Base-by-base conservation (phyloP, 1,140 invertebrate genomes). In the Bilobella aurantiaca region DNA sequence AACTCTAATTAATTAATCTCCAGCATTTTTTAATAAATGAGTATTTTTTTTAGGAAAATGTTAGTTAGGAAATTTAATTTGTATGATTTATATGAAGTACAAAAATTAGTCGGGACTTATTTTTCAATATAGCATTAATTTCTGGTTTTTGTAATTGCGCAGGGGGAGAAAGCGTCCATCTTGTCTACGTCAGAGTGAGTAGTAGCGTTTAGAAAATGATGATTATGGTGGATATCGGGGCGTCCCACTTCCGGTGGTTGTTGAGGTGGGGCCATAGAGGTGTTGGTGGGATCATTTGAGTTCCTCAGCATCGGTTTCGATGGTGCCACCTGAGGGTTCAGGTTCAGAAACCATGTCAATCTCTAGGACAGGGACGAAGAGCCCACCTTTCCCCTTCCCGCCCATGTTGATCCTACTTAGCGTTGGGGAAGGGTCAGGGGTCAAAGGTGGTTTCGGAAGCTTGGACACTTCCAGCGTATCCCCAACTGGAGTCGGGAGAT, bases 391-490 rank as follows among this genome's bases (percentile, higher is more conserved):
- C 14, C 14, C 23, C 23, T 53, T 53, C 12, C 12, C 3, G 5
- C 25, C 49, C 14, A 12, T 53, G 49, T 16, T n/a, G n/a, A n/a
- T n/a, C n/a, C n/a, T n/a, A n/a, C n/a, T n/a, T 23, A 23, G 14
- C 3, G 49, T 53, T 53, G 49, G 5, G 25, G 21, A 14, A 23
- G 49, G 34, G 8, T 42, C 34, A 42, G 34, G 18, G 18, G 34
- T 8, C 18, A 18, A 53, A 23, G 49, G 14, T 23, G 49, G 23
- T 23, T 53, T 53, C 3, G 12, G 49, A 16, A 53, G 5, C 21
- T 53, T 53, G 49, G 49, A 53, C 12, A 53, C 49, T 53, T 53
- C 49, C 49, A 53, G 21, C 25, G 14, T 53, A 53, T 53, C 49
- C 12, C 49, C 49, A 53, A 53, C 49, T 53, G 21, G 25, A 53